Evolutionary conservation across 2,113 vertebrate species (phyloP).

Genomic region (Dryoscopus gambensis): DNA sequence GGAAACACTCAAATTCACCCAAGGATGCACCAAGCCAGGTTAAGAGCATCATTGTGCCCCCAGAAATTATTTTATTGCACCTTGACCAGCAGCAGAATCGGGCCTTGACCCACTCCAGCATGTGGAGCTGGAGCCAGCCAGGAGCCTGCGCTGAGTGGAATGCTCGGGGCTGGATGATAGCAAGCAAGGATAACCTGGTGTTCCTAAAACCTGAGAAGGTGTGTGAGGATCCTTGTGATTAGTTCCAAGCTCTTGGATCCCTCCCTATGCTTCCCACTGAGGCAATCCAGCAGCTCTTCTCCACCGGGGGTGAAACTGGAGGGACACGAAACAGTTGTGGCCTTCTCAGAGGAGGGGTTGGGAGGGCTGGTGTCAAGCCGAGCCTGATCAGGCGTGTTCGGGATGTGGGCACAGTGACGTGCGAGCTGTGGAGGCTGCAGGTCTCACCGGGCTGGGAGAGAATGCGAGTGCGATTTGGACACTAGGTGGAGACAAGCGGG

Average conservation of each 20-base stretch:
- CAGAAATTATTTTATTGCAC: neutral
- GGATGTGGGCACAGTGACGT: neutral
- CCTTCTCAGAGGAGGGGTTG: neutral
- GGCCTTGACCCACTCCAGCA: neutral
- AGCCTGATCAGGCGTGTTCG: neutral
- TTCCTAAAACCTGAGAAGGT: neutral
- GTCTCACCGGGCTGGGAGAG: neutral
- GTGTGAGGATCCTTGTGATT: neutral
- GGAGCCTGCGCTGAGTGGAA: neutral
- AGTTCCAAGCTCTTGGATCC: neutral
- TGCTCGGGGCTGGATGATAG: too few relatives aligned
- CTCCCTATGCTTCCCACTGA: neutral
- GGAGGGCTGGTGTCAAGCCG: neutral
- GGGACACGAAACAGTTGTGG: neutral
- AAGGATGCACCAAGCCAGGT: neutral
- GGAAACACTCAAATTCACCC: neutral
- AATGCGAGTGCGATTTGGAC: neutral
- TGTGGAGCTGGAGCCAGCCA: neutral
- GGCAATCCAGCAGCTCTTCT: neutral
- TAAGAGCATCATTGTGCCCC: neutral
- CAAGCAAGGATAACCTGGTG: neutral
- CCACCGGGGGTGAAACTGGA: neutral
- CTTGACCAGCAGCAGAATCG: neutral
- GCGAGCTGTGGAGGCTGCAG: neutral
- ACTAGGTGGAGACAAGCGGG: constrained; percentile 50